Percentiles rank a stretch among this genome's conserved stretches.
Evolutionary conservation across 1,140 invertebrate species (phyloP).

Genomic region (Drosophila kepulauana): DNA sequence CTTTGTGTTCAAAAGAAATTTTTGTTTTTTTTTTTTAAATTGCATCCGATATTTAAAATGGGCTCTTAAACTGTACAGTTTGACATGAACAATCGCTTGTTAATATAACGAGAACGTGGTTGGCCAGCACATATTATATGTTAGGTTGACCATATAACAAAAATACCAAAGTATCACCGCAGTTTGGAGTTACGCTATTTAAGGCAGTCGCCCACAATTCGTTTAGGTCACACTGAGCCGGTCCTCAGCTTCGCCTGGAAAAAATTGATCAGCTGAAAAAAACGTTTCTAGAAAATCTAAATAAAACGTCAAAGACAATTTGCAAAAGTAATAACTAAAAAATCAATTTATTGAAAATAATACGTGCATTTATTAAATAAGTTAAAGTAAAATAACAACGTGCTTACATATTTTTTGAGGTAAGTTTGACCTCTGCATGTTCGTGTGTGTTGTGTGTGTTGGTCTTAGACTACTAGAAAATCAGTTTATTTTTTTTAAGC

Average conservation of each 20-base stretch:
- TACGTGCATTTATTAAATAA: constrained; percentile 23
- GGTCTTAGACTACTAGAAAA: constrained; percentile 27
- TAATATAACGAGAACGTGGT: no score
- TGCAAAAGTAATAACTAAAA: constrained; percentile 7
- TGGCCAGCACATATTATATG: not conserved
- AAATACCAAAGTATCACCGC: constrained; percentile 14
- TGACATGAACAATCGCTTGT: no score
- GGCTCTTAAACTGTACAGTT: no score
- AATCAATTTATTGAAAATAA: constrained; percentile 9
- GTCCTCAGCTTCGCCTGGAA: constrained; percentile 45
- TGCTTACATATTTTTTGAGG: constrained; percentile 26
- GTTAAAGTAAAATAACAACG: constrained; percentile 17
- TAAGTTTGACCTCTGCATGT: constrained; percentile 22
- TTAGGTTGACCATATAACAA: not conserved
- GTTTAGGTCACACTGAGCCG: constrained; percentile 51
- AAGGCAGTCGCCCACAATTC: constrained; percentile 10
- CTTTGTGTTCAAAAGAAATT: no score
- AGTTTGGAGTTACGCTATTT: constrained; percentile 34
- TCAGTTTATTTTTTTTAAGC: not conserved
- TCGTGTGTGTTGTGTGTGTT: constrained; percentile 14
- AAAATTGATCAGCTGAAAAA: constrained; percentile 53
- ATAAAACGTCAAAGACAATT: constrained; percentile 41
- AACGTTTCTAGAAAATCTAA: constrained; percentile 48
- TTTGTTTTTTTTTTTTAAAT: no score
- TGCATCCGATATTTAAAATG: no score